These are phyloP conservation scores for Chamaetylas fuelleborni DNA, from an alignment of 2,113 vertebrate genomes.

Conservation along the genomic window DNA sequence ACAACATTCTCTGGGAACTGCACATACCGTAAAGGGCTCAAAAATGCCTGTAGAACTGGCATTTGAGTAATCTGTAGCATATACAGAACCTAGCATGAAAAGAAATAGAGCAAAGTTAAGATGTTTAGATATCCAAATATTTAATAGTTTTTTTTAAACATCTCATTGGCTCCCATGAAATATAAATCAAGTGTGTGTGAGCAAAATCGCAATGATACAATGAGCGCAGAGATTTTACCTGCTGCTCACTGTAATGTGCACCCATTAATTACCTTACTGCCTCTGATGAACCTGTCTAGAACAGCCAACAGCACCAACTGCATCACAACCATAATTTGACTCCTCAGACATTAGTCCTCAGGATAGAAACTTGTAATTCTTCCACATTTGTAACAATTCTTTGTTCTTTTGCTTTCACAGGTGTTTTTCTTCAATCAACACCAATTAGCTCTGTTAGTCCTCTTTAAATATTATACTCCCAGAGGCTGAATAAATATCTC, in stretches of 20 bases:
- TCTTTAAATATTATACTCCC: background rate
- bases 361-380: background rate
- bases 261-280: background rate
- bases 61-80: constrained; percentile 95
- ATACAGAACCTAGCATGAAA: constrained; percentile 78
- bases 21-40: constrained; percentile 86
- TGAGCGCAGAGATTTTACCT: background rate
- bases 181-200: background rate
- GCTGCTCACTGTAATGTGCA: background rate
- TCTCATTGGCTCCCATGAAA: background rate
- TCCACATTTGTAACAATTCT: background rate
- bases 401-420: background rate
- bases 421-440: background rate
- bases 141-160: background rate
- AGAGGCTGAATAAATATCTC: background rate
- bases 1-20: background rate
- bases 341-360: background rate
- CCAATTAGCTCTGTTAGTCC: background rate
- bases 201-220: background rate
- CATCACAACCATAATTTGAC: background rate
- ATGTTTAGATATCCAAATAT: background rate
- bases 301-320: background rate
- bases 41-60: constrained; percentile 92
- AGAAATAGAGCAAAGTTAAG: background rate
- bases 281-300: background rate